Conservation (phyloP, 2,888 invertebrate genomes). For the Resseliella maxima region DNA sequence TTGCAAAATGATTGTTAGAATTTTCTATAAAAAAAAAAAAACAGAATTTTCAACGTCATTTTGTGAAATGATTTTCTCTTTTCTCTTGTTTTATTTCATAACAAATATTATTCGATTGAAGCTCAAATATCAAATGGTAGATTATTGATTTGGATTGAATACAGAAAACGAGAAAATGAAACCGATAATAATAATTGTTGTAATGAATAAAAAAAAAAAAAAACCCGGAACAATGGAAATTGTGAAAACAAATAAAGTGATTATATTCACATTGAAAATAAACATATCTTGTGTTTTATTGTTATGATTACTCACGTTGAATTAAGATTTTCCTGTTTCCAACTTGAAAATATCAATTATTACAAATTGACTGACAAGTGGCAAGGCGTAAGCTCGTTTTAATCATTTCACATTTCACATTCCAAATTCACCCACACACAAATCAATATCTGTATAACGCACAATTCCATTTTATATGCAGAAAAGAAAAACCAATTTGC, state of each 20-base stretch:
- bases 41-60: too few relatives aligned
- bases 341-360: too few relatives aligned
- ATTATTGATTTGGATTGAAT: neutral
- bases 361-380: too few relatives aligned
- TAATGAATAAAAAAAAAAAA: neutral
- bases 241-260: constrained; percentile 23
- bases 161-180: neutral
- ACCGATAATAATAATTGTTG: neutral
- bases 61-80: too few relatives aligned
- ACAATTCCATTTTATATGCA: neutral
- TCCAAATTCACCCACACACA: neutral
- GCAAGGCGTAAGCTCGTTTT: too few relatives aligned
- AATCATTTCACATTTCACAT: too few relatives aligned
- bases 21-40: too few relatives aligned
- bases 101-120: neutral
- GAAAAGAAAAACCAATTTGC: neutral
- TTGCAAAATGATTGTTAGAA: too few relatives aligned
- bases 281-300: neutral
- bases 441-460: neutral
- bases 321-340: too few relatives aligned
- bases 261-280: constrained; percentile 34
- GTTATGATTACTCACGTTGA: too few relatives aligned
- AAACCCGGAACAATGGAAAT: neutral
- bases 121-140: constrained; percentile 33
- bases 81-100: neutral